Percentiles rank a stretch among this genome's conserved stretches.
Evolutionary conservation across 2,113 vertebrate genomes (phyloP).

Genomic region (Odobenus rosmarus): DNA sequence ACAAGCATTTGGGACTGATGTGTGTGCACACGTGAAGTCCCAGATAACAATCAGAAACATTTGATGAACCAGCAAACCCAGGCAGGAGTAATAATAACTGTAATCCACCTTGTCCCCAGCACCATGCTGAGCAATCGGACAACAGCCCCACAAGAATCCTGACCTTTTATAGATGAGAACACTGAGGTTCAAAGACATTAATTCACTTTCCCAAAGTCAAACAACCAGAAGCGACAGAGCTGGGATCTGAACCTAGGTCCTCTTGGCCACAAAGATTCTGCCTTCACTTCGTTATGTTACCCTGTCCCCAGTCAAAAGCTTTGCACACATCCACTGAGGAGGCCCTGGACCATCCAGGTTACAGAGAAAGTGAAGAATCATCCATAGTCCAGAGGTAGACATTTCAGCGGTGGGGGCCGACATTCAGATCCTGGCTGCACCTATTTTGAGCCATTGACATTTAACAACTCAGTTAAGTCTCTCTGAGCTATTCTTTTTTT

Average conservation of each 20-base stretch:
- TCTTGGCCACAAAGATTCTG: not conserved
- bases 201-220: not conserved
- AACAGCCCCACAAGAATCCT: not conserved
- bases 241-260: not conserved
- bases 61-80: accelerated
- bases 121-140: accelerated
- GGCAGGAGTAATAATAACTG: accelerated
- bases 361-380: not conserved
- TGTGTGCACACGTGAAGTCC: not conserved
- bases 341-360: accelerated
- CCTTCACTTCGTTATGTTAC: accelerated
- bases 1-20: accelerated
- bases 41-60: no score
- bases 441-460: not conserved
- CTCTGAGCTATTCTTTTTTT: not conserved
- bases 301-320: not conserved
- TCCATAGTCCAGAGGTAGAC: not conserved
- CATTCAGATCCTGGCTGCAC: not conserved
- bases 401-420: accelerated
- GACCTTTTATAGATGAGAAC: not conserved
- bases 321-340: accelerated
- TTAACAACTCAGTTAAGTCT: not conserved
- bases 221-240: not conserved
- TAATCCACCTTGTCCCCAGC: accelerated
- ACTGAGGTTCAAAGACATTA: not conserved